Evolutionary conservation across 2,113 vertebrate genomes (phyloP).

Genomic region (Phaethon lepturus): DNA sequence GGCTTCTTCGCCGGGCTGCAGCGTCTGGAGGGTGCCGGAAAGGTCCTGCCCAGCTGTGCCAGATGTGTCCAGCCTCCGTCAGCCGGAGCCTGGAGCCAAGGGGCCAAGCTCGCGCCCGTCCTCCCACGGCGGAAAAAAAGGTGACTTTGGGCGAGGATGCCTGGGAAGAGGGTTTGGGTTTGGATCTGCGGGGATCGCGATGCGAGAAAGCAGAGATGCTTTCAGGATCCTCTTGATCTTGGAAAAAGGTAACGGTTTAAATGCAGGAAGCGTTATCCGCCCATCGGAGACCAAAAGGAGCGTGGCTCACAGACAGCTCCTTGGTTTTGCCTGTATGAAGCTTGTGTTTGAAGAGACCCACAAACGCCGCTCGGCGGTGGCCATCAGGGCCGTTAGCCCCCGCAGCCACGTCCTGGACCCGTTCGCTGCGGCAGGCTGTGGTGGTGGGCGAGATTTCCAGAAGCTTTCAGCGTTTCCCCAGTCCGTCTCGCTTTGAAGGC

Average conservation of each 20-base stretch:
- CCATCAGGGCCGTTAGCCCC: not conserved
- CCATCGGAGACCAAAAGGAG: not conserved
- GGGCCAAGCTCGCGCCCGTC: fast-evolving
- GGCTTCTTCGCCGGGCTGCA: not conserved
- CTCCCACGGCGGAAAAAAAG: not conserved
- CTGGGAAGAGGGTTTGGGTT: too few relatives aligned
- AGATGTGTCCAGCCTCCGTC: not conserved
- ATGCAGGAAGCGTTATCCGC: not conserved
- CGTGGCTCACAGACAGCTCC: not conserved
- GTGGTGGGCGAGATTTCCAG: not conserved
- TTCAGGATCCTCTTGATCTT: not conserved
- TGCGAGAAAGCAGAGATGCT: not conserved
- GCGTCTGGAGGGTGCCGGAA: not conserved
- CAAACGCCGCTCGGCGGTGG: fast-evolving
- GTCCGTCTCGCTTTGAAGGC: not conserved
- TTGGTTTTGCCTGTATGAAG: fast-evolving
- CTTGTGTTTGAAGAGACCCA: not conserved
- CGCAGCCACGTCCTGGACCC: not conserved
- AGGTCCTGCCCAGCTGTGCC: not conserved
- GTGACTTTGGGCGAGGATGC: too few relatives aligned
- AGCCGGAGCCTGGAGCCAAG: not conserved
- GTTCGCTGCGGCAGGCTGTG: fast-evolving
- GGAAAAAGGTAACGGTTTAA: not conserved
- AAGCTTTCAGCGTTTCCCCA: not conserved
- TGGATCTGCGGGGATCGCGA: fast-evolving